Conservation (phyloP, 2,113 vertebrate species). For the Pogonocichla stellata region DNA sequence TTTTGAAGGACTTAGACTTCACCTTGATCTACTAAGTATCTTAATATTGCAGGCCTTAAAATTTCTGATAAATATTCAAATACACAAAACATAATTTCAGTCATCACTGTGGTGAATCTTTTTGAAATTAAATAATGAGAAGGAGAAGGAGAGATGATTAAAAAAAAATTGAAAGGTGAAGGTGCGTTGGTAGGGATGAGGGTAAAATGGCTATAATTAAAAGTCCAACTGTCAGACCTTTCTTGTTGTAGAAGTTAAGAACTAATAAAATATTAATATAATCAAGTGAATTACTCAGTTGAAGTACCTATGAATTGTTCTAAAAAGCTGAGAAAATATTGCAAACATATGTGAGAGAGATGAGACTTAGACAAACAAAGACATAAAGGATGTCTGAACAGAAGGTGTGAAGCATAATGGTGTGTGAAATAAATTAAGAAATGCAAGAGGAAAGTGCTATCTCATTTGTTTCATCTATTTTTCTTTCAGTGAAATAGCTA, state of each 20-base stretch:
- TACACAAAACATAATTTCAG: not conserved
- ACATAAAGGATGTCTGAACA: conserved; percentile 4
- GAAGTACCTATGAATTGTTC: not conserved
- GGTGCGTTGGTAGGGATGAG: not conserved
- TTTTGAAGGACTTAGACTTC: not conserved
- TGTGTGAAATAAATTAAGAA: conserved; percentile 18
- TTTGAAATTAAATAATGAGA: not conserved
- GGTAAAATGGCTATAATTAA: not conserved
- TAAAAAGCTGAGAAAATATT: not conserved
- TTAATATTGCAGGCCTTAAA: not conserved
- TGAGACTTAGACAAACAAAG: not conserved
- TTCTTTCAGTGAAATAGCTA: not conserved
- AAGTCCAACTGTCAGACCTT: not conserved
- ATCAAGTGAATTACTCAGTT: not conserved
- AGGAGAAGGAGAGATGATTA: not conserved
- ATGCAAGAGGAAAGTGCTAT: not conserved
- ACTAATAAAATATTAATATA: conserved; percentile 15
- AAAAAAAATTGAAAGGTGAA: not conserved
- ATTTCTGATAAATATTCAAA: not conserved
- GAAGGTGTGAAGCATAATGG: not conserved
- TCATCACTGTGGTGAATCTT: not conserved
- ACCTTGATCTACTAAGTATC: not conserved
- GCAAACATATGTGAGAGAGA: not conserved
- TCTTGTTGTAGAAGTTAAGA: not conserved
- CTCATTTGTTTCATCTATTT: not conserved